Evolutionary conservation across 2,797 vertebrate species (phyloP).

Genomic region (Schizothorax lantsangensis): DNA sequence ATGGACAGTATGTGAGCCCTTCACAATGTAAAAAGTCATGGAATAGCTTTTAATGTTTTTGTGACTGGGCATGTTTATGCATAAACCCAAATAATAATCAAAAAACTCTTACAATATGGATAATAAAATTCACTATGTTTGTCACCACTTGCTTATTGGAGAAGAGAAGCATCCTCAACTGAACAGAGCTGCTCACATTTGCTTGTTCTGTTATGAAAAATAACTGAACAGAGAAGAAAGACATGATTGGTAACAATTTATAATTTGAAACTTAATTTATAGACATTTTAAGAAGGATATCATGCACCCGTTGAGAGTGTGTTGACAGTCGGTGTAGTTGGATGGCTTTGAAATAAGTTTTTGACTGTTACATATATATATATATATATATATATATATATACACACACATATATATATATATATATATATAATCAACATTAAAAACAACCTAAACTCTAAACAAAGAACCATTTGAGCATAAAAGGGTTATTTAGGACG

Average conservation of each 20-base stretch:
- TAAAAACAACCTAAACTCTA: too few species aligned
- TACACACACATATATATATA: too few species aligned
- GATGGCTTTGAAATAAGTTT: neutral
- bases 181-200: neutral
- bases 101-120: neutral
- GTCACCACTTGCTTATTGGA: neutral
- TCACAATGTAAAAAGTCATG: neutral
- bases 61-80: neutral
- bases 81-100: neutral
- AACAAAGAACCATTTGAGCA: constrained; percentile 1
- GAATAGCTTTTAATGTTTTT: neutral
- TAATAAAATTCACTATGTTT: neutral
- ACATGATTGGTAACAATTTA: neutral
- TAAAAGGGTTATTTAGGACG: neutral
- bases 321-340: neutral
- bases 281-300: neutral
- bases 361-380: neutral
- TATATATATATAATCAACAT: too few species aligned
- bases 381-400: too few species aligned
- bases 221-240: neutral
- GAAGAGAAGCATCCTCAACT: neutral
- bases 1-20: neutral
- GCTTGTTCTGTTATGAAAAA: neutral
- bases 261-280: neutral
- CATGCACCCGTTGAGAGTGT: neutral